Conservation (phyloP, 92 coral and sea anemone genomes). For the Siderastrea radians region DNA sequence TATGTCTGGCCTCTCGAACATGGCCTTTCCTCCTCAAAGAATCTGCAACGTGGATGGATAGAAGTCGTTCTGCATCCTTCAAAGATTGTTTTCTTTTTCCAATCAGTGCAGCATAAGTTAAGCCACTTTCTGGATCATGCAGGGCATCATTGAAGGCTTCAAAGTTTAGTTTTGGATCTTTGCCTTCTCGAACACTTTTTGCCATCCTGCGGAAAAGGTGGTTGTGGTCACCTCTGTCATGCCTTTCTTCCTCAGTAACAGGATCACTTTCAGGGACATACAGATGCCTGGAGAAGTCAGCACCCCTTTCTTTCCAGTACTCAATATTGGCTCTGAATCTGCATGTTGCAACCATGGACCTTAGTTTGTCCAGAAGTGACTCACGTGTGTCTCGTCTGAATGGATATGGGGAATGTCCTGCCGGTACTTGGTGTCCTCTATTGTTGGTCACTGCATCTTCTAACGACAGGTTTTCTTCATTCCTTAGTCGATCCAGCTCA, state of each 20-base stretch:
- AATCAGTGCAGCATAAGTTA: slow-evolving; percentile 77
- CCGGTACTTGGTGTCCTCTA: slow-evolving; percentile 50
- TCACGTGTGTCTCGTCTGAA: slow-evolving; percentile 55
- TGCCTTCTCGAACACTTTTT: slow-evolving; percentile 54
- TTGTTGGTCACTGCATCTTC: slow-evolving; percentile 41
- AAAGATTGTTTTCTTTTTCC: slow-evolving; percentile 73
- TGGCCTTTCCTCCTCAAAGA: slow-evolving; percentile 57
- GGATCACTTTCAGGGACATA: slow-evolving; percentile 67
- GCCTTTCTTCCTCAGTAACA: slow-evolving; percentile 43
- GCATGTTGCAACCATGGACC: slow-evolving; percentile 65
- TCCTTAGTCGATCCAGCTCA: slow-evolving; percentile 24
- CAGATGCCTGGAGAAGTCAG: slow-evolving; percentile 36
- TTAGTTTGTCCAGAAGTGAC: slow-evolving; percentile 56
- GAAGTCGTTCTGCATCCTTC: slow-evolving; percentile 71
- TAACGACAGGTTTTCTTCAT: slow-evolving; percentile 19
- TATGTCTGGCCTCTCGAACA: slow-evolving; percentile 56
- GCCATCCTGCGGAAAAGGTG: slow-evolving; percentile 64
- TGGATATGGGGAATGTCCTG: slow-evolving; percentile 55
- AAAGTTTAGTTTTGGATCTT: slow-evolving; percentile 24
- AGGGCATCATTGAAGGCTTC: slow-evolving; percentile 77
- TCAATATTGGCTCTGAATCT: slow-evolving; percentile 13
- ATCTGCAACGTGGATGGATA: slow-evolving; percentile 59
- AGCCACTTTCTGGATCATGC: slow-evolving; percentile 69
- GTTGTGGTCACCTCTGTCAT: slow-evolving; percentile 78
- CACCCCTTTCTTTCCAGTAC: slow-evolving; percentile 55